Conservation (phyloP, 2,888 invertebrate species). For the Heteromurus nitidus region DNA sequence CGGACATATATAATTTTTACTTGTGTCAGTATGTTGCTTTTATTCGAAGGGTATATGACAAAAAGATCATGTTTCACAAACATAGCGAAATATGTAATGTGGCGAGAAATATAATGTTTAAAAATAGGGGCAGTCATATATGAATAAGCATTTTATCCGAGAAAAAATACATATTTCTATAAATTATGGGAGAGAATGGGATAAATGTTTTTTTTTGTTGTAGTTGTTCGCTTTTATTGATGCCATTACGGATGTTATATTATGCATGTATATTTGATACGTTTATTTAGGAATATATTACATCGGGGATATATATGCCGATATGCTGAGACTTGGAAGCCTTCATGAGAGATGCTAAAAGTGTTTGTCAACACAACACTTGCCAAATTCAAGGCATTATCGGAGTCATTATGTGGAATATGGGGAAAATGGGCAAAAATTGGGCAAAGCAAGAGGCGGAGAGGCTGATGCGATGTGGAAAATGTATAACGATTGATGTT, state of each 20-base stretch:
- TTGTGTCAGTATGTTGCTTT: too few relatives aligned
- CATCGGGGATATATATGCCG: neutral
- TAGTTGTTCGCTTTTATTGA: neutral
- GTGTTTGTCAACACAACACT: constrained; percentile 18
- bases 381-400: neutral
- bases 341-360: constrained; percentile 4
- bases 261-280: too few relatives aligned
- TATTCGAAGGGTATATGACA: too few relatives aligned
- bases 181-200: neutral
- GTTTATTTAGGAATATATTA: neutral
- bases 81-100: too few relatives aligned
- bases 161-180: neutral
- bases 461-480: too few relatives aligned
- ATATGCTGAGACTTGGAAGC: neutral
- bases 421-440: neutral
- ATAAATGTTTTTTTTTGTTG: constrained; percentile 3
- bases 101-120: too few relatives aligned
- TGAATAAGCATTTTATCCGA: neutral
- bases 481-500: too few relatives aligned
- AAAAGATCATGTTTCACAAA: too few relatives aligned
- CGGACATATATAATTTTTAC: neutral
- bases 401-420: neutral
- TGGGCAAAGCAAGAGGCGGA: neutral
- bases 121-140: neutral
- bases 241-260: constrained; percentile 6